These are phyloP conservation scores for Lethenteron reissneri DNA, from an alignment of 2,113 vertebrate species.

Conservation along the genomic window DNA sequence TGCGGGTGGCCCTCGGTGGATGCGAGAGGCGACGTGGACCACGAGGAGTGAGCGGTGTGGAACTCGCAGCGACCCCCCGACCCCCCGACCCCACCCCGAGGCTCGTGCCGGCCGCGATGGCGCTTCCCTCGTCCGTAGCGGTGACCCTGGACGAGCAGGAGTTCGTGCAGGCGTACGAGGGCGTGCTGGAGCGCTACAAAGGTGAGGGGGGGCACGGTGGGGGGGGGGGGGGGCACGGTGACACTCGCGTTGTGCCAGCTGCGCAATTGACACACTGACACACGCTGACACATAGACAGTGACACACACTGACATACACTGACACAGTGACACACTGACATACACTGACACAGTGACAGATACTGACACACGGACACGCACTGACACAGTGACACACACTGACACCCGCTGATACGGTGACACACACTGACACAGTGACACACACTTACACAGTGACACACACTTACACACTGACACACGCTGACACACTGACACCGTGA, in stretches of 20 bases:
- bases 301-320: too few relatives aligned
- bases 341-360: neutral
- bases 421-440: neutral
- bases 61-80: neutral
- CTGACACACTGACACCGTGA: neutral
- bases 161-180: slow-evolving; percentile 84
- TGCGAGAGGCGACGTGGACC: slow-evolving; percentile 10
- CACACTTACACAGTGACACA: neutral
- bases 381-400: neutral
- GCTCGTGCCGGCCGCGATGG: slow-evolving; percentile 13
- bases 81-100: slow-evolving; percentile 12
- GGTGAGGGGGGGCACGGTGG: slow-evolving; percentile 27
- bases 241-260: too few relatives aligned
- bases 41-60: neutral
- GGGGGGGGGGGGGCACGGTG: slow-evolving; percentile 6
- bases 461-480: too few relatives aligned
- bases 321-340: neutral
- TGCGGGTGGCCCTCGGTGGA: slow-evolving; percentile 9
- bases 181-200: slow-evolving; percentile 90
- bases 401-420: too few relatives aligned
- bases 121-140: slow-evolving; percentile 25
- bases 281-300: too few relatives aligned
- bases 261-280: too few relatives aligned
- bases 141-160: slow-evolving; percentile 56
- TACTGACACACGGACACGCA: neutral